Percentiles rank a stretch among this genome's conserved stretches.
phyloP scores from a whole-genome alignment of 2,888 invertebrate species.

The Sclerodermus sp. region DNA sequence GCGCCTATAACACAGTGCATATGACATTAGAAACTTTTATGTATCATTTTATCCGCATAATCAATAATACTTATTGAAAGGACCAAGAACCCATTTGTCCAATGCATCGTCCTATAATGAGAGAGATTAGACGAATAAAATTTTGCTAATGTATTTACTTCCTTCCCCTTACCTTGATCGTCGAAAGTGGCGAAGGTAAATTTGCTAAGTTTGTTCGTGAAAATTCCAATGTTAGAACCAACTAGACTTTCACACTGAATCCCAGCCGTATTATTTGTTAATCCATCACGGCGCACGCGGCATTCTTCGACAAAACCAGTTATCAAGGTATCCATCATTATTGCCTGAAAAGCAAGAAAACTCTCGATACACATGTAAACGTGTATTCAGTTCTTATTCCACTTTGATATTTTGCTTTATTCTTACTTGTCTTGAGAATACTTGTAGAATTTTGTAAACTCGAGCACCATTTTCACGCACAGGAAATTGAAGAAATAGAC shows the following conservation, averaged over 20 bases:
- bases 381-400: too few relatives aligned
- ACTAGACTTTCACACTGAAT: conserved; percentile 36
- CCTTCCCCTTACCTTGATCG: conserved; percentile 68
- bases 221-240: conserved; percentile 45
- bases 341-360: conserved; percentile 65
- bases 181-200: conserved; percentile 88
- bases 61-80: conserved; percentile 60
- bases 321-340: conserved; percentile 86
- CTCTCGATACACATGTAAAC: too few relatives aligned
- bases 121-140: neutral
- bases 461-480: conserved; percentile 75
- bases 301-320: conserved; percentile 81
- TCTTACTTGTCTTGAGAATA: conserved; percentile 67
- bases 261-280: conserved; percentile 54
- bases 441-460: conserved; percentile 79
- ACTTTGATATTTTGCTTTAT: too few relatives aligned
- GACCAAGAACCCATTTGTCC: conserved; percentile 87
- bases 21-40: too few relatives aligned
- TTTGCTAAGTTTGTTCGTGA: conserved; percentile 83
- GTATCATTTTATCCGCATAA: too few relatives aligned
- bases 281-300: conserved; percentile 58
- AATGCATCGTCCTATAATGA: conserved; percentile 69
- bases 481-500: conserved; percentile 88
- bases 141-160: neutral
- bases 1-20: too few relatives aligned